Evolutionary conservation across 2,113 vertebrate species (phyloP), one percentile per base, ranked within the genome.

Genomic region (Scartelaos histophorus): DNA sequence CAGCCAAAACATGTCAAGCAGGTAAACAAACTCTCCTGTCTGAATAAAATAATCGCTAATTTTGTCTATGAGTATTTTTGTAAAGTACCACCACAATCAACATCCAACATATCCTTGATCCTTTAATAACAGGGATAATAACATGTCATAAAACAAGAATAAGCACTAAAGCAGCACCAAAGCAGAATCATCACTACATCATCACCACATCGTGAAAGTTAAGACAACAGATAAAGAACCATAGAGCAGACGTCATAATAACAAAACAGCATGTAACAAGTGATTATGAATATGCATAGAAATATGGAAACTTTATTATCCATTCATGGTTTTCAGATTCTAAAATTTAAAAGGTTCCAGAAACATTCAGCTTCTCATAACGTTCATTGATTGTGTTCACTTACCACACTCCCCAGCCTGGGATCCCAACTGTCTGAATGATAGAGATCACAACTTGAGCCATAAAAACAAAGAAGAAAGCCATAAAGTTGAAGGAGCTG

Each of bases 401-500:
- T 96, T 95, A 99, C 98, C 97, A 99, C 79, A 99, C 95, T 3
- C 98, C 98, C 98, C 98, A 99, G 73, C 98, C 98, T 53, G 97
- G 96, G 82, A 99, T 99, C 51, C 98, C 98, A 66, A 99, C 94
- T 0, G 94, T 94, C 89, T 99, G 98, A 83, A 99, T 98, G 61
- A 99, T 95, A 81, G 96, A 98, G 89, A 99, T 98, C 88, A 98
- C 97, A 92, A 98, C 88, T 92, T 99, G 98, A 17, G 96, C 96
- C 96, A 97, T 97, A 90, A 99, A 98, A 72, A 97, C 96, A 90
- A 99, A 99, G 94, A 99, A 99, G 92, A 99, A 99, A 0, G 96
- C 95, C 98, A 99, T 99, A 88, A 98, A 99, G 92, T 98, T 99
- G 93, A 99, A 99, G 68, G 97, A 99, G 75, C 98, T 99, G 93